Evolutionary conservation across 2,113 vertebrate species (phyloP), one percentile per base, ranked within the genome.

Genomic region (Atherinomorus stipes): DNA sequence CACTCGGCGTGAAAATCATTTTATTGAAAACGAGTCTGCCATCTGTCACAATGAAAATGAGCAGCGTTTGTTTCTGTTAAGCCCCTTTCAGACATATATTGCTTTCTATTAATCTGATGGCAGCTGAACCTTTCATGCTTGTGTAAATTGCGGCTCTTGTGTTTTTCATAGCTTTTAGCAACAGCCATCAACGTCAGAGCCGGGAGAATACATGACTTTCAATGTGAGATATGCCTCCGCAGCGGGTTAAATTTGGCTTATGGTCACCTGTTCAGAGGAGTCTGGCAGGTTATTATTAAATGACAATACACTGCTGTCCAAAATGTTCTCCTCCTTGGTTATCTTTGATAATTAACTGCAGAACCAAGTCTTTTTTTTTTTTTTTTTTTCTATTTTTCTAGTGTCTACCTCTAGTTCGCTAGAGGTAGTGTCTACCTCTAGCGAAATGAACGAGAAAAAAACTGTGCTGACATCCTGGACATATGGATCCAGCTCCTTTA

Each of bases 41-140:
- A n/a, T 53, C 0, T 28, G 18, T 19, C 11, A 3, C 37, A 19
- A 25, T 31, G 8, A 21, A 28, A 47, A 56, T 53, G 4, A 60
- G n/a, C 49, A 53, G 68, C 3, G 19, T 23, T 1, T 65, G 61
- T 45, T 22, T 42, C 37, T 63, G 23, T 56, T 26, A 52, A 59
- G 44, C 6, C 18, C 44, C 44, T 47, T 47, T 47, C 18, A 19
- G 44, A 16, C 42, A 18, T 5, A 4, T 16, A 18, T 5, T 3
- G 42, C 15, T 18, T 44, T 44, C 42, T 16, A 18, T 44, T 44
- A 16, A 44, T 44, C 42, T 16, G 38, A 10, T 11, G 38, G 10
- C 38, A 40, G 12, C 12, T 12, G 42, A 44, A 44, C 42, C 15
- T 44, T 11, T 15, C 40, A 5, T 28, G 28, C 6, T 28, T 28